phyloP scores from a whole-genome alignment of 2,888 invertebrate species.

The Hybos culiciformis region DNA sequence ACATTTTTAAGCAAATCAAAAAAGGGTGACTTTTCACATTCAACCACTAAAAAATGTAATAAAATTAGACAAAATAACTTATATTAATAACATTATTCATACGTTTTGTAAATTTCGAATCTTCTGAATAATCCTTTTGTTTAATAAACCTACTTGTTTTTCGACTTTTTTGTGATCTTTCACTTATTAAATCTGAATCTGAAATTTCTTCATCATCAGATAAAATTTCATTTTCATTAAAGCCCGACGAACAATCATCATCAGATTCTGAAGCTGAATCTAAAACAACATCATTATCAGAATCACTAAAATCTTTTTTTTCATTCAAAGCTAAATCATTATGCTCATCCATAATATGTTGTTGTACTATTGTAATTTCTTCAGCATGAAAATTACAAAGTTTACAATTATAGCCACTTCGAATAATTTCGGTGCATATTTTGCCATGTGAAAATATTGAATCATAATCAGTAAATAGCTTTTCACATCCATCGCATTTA shows the following conservation, averaged over 20 bases:
- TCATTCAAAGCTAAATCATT: too few relatives aligned
- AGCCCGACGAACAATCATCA: constrained; percentile 10
- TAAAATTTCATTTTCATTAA: constrained; percentile 8
- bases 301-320: constrained; percentile 21
- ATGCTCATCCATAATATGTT: constrained; percentile 15
- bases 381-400: constrained; percentile 15
- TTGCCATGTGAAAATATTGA: constrained; percentile 24
- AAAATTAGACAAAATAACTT: neutral
- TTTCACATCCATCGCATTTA: constrained; percentile 29
- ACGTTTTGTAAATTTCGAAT: neutral
- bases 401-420: constrained; percentile 22
- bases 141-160: too few relatives aligned
- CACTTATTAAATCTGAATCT: constrained; percentile 10
- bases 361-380: constrained; percentile 12
- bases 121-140: neutral
- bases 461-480: constrained; percentile 19
- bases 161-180: neutral
- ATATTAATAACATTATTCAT: neutral
- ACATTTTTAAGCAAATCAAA: neutral
- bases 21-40: neutral
- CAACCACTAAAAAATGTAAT: constrained; percentile 11
- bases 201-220: constrained; percentile 16
- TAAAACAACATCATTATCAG: constrained; percentile 7
- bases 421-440: constrained; percentile 21
- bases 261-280: constrained; percentile 11